Percentiles rank a stretch among this genome's conserved stretches.
phyloP scores from a whole-genome alignment of 1,140 invertebrate genomes.

The Hylaeus anthracinus region DNA sequence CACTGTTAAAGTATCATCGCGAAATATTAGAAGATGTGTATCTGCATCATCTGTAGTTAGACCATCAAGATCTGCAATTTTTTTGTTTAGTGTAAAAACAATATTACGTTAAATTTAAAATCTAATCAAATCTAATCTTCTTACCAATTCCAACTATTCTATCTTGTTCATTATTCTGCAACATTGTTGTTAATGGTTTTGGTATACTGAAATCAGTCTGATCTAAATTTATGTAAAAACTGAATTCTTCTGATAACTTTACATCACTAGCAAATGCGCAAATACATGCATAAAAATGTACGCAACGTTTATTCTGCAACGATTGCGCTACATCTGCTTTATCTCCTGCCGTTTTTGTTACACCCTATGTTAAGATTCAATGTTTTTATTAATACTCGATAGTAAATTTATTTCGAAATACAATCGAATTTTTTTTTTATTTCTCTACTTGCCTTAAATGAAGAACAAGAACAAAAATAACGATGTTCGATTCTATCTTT shows the following conservation, averaged over 20 bases:
- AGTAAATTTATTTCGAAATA: background rate
- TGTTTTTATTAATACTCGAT: conserved; percentile 4
- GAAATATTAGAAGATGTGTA: conserved; percentile 76
- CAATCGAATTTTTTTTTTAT: background rate
- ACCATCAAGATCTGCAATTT: conserved; percentile 71
- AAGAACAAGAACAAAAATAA: conserved; percentile 85
- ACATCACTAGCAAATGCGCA: conserved; percentile 90
- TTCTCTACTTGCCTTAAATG: conserved; percentile 81
- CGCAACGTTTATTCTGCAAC: conserved; percentile 73
- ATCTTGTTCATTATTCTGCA: conserved; percentile 69
- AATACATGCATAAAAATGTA: conserved; percentile 88
- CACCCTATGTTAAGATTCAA: conserved; percentile 47
- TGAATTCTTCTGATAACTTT: conserved; percentile 86
- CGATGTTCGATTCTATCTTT: conserved; percentile 83
- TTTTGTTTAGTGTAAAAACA: conserved; percentile 13
- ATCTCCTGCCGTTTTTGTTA: conserved; percentile 64
- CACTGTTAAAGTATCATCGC: conserved; percentile 73
- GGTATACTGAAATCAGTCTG: conserved; percentile 67
- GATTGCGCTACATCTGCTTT: conserved; percentile 63
- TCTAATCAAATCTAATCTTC: conserved; percentile 17
- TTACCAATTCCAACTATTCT: conserved; percentile 77
- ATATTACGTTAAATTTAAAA: background rate
- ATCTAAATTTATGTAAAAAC: conserved; percentile 84
- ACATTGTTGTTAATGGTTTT: conserved; percentile 63
- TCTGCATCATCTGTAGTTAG: conserved; percentile 71